Conservation (phyloP, 2,797 vertebrate species). For the Cuculus canorus region DNA sequence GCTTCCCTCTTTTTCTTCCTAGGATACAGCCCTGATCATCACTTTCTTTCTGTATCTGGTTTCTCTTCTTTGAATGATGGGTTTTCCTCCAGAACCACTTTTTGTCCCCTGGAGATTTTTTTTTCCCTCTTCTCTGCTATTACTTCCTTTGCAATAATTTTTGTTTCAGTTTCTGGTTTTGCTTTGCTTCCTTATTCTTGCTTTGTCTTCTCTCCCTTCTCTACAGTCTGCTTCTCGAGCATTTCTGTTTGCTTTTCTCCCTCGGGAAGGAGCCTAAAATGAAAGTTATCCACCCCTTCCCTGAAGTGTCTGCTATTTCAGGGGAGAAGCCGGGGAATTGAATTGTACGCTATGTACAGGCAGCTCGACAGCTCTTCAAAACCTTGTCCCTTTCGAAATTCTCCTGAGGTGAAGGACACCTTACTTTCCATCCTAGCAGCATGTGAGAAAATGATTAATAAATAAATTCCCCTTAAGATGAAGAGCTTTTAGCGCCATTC, state of each 20-base stretch:
- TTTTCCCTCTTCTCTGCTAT: background rate
- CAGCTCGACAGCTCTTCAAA: slow-evolving; percentile 21
- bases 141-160: background rate
- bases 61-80: background rate
- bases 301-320: background rate
- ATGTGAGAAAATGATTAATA: background rate
- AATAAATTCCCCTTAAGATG: slow-evolving; percentile 4
- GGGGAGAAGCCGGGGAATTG: background rate
- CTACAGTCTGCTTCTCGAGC: background rate
- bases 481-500: background rate
- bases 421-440: background rate
- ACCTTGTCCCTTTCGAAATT: background rate
- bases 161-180: background rate
- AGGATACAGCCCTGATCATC: background rate
- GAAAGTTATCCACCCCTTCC: background rate
- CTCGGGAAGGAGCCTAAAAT: background rate
- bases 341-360: background rate
- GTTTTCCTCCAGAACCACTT: background rate
- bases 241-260: background rate
- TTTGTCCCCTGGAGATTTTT: background rate
- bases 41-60: background rate
- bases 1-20: background rate
- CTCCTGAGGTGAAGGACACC: background rate
- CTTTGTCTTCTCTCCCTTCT: background rate
- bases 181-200: background rate